Percentiles rank a stretch among this genome's conserved stretches.
These are phyloP conservation scores for Eucera pruinosa DNA, from an alignment of 2,888 invertebrate species.

Conservation along the genomic window DNA sequence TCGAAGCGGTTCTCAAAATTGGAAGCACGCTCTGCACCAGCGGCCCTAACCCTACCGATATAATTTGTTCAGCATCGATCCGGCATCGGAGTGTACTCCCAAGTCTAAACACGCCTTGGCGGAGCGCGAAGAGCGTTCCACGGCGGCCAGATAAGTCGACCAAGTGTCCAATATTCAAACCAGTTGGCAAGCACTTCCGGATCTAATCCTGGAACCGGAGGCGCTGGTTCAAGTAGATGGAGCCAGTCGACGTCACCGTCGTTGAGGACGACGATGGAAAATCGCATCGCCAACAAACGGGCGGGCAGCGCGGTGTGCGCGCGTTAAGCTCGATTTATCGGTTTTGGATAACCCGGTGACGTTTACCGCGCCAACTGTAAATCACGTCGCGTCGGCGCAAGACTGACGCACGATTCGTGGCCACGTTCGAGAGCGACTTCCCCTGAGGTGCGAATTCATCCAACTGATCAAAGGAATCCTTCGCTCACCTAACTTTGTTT, in stretches of 20 bases:
- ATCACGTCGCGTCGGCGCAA: slow-evolving; percentile 61
- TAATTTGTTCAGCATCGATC: slow-evolving; percentile 57
- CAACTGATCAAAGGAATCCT: slow-evolving; percentile 43
- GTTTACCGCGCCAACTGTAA: slow-evolving; percentile 61
- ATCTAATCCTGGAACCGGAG: slow-evolving; percentile 65
- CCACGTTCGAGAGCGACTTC: slow-evolving; percentile 11
- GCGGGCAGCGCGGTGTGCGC: background rate
- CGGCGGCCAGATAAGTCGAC: slow-evolving; percentile 63
- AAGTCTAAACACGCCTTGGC: slow-evolving; percentile 61
- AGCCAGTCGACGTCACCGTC: background rate
- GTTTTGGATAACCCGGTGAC: slow-evolving; percentile 69
- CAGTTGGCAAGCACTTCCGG: slow-evolving; percentile 72
- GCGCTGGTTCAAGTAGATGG: slow-evolving; percentile 50
- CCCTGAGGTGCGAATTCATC: slow-evolving; percentile 22
- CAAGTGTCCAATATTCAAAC: slow-evolving; percentile 71
- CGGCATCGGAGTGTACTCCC: slow-evolving; percentile 3
- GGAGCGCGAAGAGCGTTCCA: slow-evolving; percentile 42
- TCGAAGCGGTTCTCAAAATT: slow-evolving; percentile 36
- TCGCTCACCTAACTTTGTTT: too few relatives aligned
- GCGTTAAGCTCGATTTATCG: slow-evolving; percentile 66
- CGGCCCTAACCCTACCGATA: background rate
- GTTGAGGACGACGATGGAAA: slow-evolving; percentile 51
- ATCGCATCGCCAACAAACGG: slow-evolving; percentile 64
- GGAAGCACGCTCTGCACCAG: slow-evolving; percentile 21
- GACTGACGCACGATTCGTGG: slow-evolving; percentile 49